Evolutionary conservation across 2,113 vertebrate genomes (phyloP).

Genomic region (Terrapene triunguis): DNA sequence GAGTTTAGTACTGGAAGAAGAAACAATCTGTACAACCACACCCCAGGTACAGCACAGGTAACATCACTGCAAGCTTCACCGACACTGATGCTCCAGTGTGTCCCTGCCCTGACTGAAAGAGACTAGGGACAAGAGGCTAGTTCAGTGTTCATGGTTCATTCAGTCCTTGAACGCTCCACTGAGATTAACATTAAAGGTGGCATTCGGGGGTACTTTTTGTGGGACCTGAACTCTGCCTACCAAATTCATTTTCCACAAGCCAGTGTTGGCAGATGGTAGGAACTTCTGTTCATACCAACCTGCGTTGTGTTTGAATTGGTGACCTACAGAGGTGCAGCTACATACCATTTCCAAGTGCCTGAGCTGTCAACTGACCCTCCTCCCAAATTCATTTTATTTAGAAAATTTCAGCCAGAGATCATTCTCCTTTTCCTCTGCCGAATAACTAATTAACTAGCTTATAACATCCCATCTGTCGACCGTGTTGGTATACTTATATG

Average conservation of each 20-base stretch:
- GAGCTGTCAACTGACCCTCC: neutral
- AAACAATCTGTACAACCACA: neutral
- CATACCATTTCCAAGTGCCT: neutral
- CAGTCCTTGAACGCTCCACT: neutral
- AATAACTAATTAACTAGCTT: neutral
- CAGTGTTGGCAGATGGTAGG: neutral
- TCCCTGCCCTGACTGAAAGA: neutral
- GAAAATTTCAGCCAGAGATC: neutral
- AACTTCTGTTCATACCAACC: neutral
- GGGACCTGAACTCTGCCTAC: neutral
- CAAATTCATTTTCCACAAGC: neutral
- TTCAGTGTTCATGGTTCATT: neutral
- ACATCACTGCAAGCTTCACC: neutral
- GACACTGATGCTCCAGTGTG: neutral
- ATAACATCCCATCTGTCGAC: neutral
- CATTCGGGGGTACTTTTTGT: neutral
- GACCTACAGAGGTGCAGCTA: neutral
- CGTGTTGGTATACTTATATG: no score
- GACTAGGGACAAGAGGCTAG: neutral
- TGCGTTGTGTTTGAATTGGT: neutral
- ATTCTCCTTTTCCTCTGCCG: neutral
- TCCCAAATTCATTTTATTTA: neutral
- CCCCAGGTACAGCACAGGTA: neutral
- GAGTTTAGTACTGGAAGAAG: neutral
- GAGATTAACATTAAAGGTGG: neutral